Evolutionary conservation across 2,113 vertebrate species (phyloP), one percentile per base, ranked within the genome.

Genomic region (Plestiodon gilberti): DNA sequence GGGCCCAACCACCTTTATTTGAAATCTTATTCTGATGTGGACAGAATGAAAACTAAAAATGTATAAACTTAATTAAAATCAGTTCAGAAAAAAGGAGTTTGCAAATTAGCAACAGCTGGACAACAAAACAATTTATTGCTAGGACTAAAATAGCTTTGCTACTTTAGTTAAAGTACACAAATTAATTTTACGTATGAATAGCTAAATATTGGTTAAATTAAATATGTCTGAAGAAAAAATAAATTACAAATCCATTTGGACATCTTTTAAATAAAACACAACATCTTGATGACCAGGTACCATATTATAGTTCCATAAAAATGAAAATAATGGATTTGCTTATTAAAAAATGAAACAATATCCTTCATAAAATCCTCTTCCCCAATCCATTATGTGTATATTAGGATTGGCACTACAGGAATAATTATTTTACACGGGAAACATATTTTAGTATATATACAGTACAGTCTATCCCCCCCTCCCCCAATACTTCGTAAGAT

Each of bases 351-450:
- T 52, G 25, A 14, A 62, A 20, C 3, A 38, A 25, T 40, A 30
- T 7, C 55, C 55, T 57, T 59, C 14, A 38, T 71, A 35, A 52
- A 57, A 35, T 18, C 48, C 48, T 22, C 13, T 90, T 91, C 93
- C 71, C 88, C 89, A 87, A 25, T 40, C 28, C 88, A 75, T 82
- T 76, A 88, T 79, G 79, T 90, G 94, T 40, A 70, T 82, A 90
- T 75, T 88, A 82, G 87, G 84, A n/a, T 57, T 5, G 5, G 20
- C 18, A 17, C 0, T 43, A 92, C 73, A 82, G 25, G 38, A 48
- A 23, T 75, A 88, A 83, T 83, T 92, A 83, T 83, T 92, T 76
- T 75, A 89, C 67, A 87, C 87, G 38, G 69, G 35, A 92, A 89
- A 93, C 79, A 69, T 93, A 84, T 35, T 62, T 28, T 90, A 87